phyloP scores from a whole-genome alignment of 2,888 invertebrate species.

The Sinelater perroti region DNA sequence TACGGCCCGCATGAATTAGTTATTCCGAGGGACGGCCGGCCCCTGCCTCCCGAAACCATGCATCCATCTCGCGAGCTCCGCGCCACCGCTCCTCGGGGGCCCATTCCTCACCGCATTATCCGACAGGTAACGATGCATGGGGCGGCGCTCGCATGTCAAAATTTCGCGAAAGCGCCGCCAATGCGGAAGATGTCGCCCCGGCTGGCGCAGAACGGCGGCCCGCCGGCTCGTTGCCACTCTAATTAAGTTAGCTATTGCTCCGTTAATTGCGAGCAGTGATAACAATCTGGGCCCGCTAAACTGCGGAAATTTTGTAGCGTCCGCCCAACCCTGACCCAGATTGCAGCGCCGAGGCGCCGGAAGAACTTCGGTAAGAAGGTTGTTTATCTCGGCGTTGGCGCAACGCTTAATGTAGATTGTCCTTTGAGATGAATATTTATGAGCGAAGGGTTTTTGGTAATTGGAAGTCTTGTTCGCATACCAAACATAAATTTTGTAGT shows the following conservation, averaged over 20 bases:
- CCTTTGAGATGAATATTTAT: too few species aligned
- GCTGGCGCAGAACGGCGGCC: too few species aligned
- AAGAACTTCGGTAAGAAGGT: constrained; percentile 4
- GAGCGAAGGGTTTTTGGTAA: too few species aligned
- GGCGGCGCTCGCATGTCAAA: constrained; percentile 1
- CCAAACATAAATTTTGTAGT: too few species aligned
- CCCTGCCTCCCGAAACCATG: not conserved
- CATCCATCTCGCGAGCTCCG: constrained; percentile 1
- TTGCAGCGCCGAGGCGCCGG: constrained; percentile 13
- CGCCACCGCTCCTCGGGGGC: not conserved
- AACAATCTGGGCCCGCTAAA: constrained; percentile 27
- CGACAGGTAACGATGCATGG: constrained; percentile 10
- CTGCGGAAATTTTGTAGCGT: constrained; percentile 23
- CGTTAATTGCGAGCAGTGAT: constrained; percentile 24
- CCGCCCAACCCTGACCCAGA: constrained; percentile 22
- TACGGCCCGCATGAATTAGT: constrained; percentile 1
- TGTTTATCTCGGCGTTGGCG: constrained; percentile 19
- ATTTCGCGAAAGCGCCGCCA: too few species aligned
- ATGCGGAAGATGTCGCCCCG: too few species aligned
- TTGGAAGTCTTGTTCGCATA: too few species aligned
- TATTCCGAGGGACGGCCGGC: not conserved
- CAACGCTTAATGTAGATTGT: constrained; percentile 22
- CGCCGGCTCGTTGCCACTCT: constrained; percentile 17
- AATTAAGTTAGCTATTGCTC: constrained; percentile 31
- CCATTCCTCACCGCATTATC: constrained; percentile 3